phyloP scores from a whole-genome alignment of 2,888 invertebrate genomes.

The Elgonia sp. region DNA sequence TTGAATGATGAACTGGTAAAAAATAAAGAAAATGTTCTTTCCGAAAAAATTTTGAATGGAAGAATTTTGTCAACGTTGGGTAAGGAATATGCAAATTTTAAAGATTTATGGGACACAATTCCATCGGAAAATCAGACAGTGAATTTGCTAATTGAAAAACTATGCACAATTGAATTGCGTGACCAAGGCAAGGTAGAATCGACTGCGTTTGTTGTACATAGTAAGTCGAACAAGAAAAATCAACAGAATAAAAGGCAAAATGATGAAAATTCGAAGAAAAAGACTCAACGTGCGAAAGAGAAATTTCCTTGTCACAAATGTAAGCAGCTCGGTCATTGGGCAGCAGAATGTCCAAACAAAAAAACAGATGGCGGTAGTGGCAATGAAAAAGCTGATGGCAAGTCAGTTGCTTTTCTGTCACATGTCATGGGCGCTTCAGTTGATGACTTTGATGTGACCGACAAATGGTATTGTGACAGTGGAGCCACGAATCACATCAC shows the following conservation, averaged over 20 bases:
- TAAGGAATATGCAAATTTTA: conserved; percentile 40
- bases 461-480: conserved; percentile 65
- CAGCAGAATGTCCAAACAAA: conserved; percentile 36
- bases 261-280: conserved; percentile 37
- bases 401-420: conserved; percentile 15
- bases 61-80: conserved; percentile 42
- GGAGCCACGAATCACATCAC: conserved; percentile 68
- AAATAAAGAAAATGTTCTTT: conserved; percentile 35
- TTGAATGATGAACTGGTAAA: conserved; percentile 41
- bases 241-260: neutral
- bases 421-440: conserved; percentile 12
- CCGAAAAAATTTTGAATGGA: conserved; percentile 52
- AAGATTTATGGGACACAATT: conserved; percentile 55
- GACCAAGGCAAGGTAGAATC: conserved; percentile 29
- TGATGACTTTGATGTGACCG: conserved; percentile 15
- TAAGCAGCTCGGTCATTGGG: conserved; percentile 42
- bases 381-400: conserved; percentile 1
- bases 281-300: conserved; percentile 27
- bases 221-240: neutral
- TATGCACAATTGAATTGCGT: conserved; percentile 42
- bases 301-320: conserved; percentile 46
- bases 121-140: conserved; percentile 38
- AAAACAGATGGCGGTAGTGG: conserved; percentile 15
- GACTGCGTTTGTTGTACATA: conserved; percentile 34
- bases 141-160: conserved; percentile 50